Evolutionary conservation across 2,797 vertebrate genomes (phyloP), one percentile per base, ranked within the genome.

Genomic region (Poliocrania exsul): DNA sequence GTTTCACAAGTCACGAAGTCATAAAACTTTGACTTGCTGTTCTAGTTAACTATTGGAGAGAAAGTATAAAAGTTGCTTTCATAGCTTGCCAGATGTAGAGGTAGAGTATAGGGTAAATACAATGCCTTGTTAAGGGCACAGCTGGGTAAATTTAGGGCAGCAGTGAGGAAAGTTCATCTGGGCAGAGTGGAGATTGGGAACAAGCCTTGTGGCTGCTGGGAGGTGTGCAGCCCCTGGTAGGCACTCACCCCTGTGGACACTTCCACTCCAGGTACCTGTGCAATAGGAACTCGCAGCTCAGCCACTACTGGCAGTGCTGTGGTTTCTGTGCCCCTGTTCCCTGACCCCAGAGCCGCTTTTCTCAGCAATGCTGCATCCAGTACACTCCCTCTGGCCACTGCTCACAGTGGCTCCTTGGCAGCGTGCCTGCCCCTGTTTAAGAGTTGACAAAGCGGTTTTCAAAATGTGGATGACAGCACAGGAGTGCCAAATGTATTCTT

Each of bases 281-380:
- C 50, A 28, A 14, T 5, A 12, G 0, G 16, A 26, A 51, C 16
- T 37, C 23, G 19, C 57, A 35, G 49, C 67, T 62, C 2, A 2
- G 47, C 44, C 84, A 5, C 12, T 9, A 15, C 46, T 82, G 92
- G 38, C 29, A 50, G 64, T 29, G 18, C 29, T 13, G 64, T 12
- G 67, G 14, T 71, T 58, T 62, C 72, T 69, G 42, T 69, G 79
- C 16, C 29, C 16, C 25, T 2, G 19, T 28, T 74, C 35, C 80
- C 66, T 54, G 67, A 33, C 6, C 44, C 47, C 4, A 11, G 42
- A 11, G 42, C 25, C 0, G 1, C 53, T 44, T 26, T 81, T 50
- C 56, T 58, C 56, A 44, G 44, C 0, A 0, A 1, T 25, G 29
- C 42, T 70, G 77, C n/a, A 47, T 18, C 29, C 15, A 5, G 29